Evolutionary conservation across 2,113 vertebrate genomes (phyloP).

Genomic region (Hepsetus odoe): DNA sequence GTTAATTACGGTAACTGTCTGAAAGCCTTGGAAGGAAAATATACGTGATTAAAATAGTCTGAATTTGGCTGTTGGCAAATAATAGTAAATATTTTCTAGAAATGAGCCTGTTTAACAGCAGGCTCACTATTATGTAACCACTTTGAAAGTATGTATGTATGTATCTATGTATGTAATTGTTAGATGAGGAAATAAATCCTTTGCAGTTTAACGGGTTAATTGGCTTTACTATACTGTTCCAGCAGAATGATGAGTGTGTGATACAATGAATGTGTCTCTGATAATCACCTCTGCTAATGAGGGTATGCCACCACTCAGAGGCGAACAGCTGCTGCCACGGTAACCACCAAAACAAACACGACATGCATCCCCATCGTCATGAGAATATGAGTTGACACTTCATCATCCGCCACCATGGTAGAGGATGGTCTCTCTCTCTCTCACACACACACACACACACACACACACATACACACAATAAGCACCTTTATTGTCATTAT

Average conservation of each 20-base stretch:
- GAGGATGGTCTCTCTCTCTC: slow-evolving; percentile 34
- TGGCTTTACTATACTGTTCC: background rate
- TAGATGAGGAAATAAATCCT: background rate
- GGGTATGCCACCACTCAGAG: slow-evolving; percentile 52
- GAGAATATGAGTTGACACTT: slow-evolving; percentile 60
- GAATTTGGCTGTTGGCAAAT: too few relatives aligned
- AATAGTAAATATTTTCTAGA: too few relatives aligned
- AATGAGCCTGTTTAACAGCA: too few relatives aligned
- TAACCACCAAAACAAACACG: slow-evolving; percentile 59
- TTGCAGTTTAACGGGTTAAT: background rate
- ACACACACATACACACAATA: slow-evolving; percentile 8
- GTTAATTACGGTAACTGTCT: too few relatives aligned
- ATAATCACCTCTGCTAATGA: slow-evolving; percentile 52
- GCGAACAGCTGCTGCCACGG: slow-evolving; percentile 63
- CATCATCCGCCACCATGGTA: slow-evolving; percentile 51
- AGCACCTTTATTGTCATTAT: background rate
- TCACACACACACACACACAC: slow-evolving; percentile 34
- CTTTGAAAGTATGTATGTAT: too few relatives aligned
- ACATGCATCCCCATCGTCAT: slow-evolving; percentile 54
- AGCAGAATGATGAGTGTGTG: slow-evolving; percentile 21
- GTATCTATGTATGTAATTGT: background rate
- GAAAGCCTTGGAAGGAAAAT: too few relatives aligned
- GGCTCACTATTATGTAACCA: background rate
- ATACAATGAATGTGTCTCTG: slow-evolving; percentile 28
- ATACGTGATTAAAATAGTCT: too few relatives aligned